Evolutionary conservation across 2,888 invertebrate genomes (phyloP).

Genomic region (Synergus gifuensis): DNA sequence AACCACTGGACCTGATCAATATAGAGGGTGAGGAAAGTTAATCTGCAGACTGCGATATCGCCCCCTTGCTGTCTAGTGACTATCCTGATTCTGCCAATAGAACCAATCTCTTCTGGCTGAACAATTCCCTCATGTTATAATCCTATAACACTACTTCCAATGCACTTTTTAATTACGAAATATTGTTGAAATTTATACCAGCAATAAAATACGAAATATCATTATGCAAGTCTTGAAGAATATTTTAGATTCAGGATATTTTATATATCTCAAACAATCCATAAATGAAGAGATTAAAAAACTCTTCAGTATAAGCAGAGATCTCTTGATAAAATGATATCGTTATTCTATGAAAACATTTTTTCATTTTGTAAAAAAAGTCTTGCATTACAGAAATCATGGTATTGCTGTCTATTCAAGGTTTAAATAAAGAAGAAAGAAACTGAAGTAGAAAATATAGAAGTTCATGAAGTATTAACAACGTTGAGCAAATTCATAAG

Average conservation of each 20-base stretch:
- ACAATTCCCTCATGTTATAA: background rate
- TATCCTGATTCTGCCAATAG: background rate
- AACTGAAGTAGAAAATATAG: conserved; percentile 15
- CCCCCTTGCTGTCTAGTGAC: background rate
- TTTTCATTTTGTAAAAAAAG: background rate
- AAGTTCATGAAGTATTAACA: conserved; percentile 29
- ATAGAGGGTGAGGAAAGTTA: conserved; percentile 1
- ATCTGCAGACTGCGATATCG: background rate
- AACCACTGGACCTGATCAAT: background rate
- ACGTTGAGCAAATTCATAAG: conserved; percentile 20
- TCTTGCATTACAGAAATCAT: background rate
- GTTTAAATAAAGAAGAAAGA: background rate
- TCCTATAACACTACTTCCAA: background rate
- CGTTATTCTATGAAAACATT: background rate
- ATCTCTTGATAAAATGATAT: background rate
- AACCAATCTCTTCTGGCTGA: conserved; percentile 30
- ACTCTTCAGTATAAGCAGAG: no score
- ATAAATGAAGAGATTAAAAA: no score
- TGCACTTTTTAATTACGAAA: background rate
- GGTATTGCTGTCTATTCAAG: background rate
- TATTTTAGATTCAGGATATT: no score
- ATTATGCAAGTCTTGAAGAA: no score
- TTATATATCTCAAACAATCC: no score
- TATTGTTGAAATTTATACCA: background rate
- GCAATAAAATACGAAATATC: no score